These are phyloP conservation scores for Chromis chromis DNA, from an alignment of 2,797 vertebrate species.

Conservation along the genomic window DNA sequence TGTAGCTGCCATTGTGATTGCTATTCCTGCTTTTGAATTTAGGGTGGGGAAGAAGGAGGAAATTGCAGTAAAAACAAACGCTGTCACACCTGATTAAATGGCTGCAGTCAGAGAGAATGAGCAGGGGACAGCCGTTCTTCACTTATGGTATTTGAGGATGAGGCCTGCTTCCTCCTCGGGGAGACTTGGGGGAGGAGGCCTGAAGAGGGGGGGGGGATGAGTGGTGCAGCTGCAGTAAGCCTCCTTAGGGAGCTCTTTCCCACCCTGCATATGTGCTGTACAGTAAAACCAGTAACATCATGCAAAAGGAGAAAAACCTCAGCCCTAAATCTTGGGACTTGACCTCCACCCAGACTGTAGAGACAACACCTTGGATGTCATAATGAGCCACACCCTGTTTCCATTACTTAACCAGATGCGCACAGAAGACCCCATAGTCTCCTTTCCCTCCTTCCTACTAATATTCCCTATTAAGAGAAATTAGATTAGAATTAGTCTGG, in stretches of 20 bases:
- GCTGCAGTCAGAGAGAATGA: constrained; percentile 37
- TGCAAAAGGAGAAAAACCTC: constrained; percentile 16
- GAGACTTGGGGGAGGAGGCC: constrained; percentile 40
- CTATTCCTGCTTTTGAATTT: constrained; percentile 32
- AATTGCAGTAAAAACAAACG: constrained; percentile 59
- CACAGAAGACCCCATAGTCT: constrained; percentile 33
- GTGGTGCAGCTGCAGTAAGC: constrained; percentile 61
- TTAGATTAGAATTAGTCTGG: no score
- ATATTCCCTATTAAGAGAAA: no score
- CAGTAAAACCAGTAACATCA: constrained; percentile 67
- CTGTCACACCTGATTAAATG: constrained; percentile 52
- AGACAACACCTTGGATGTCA: constrained; percentile 73
- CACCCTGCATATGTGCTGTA: constrained; percentile 44
- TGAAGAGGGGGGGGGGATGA: constrained; percentile 3
- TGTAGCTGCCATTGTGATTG: constrained; percentile 29
- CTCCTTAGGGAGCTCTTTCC: constrained; percentile 58
- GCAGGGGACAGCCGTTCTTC: constrained; percentile 36
- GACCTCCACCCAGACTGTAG: constrained; percentile 76
- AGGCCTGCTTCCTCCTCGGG: constrained; percentile 57
- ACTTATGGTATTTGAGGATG: constrained; percentile 53
- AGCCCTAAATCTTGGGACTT: constrained; percentile 51
- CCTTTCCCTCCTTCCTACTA: not conserved
- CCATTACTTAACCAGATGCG: constrained; percentile 60
- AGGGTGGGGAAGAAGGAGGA: constrained; percentile 21
- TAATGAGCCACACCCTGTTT: constrained; percentile 48